Evolutionary conservation across 35 echinoderm and acorn worm species (phyloP), one percentile per base, ranked within the genome.

Genomic region (Nesometra sesokonis): DNA sequence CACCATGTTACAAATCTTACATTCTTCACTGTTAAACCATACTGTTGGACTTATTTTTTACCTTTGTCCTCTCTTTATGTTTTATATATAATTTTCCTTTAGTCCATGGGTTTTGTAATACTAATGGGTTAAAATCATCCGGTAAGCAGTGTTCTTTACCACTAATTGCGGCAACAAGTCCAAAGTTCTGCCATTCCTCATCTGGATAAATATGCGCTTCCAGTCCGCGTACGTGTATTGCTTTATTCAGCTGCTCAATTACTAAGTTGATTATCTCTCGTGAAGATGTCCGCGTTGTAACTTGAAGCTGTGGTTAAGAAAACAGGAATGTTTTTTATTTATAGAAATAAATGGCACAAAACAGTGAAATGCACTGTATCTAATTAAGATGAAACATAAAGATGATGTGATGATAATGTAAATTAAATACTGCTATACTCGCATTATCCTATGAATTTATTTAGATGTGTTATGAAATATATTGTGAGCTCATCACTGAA

Each of bases 71-170:
- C 17, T 97, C 95, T 83, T 93, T 97, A 35, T 90, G 92, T 57
- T 89, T 78, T 3, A 97, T 92, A 57, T 90, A 87, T 5, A 97
- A 43, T 80, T 97, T 92, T 31, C 95, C 95, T 88, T 97, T 93
- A 76, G 95, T 97, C 95, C 95, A 97, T 0, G 95, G 95, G 87
- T 97, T 94, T 78, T 97, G 95, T 11, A 97, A 87, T 82, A 94
- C 92, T 33, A 97, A 40, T 0, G 95, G 95, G 35, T 92, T 93
- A 82, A 91, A 91, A 67, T 93, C 87, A 76, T 97, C 95, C 35
- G 40, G 36, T 27, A 97, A 77, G 3, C 84, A 76, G 77, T 94
- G 87, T 81, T 97, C 95, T 80, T 94, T 94, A 83, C 87, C 90
- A 34, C 92, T 87, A 38, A 97, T 91, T 34, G 87, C 85, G 34